Percentiles rank a stretch among this genome's conserved stretches.
phyloP scores from a whole-genome alignment of 2,888 invertebrate species.

The Dicranocentrus wangi region DNA sequence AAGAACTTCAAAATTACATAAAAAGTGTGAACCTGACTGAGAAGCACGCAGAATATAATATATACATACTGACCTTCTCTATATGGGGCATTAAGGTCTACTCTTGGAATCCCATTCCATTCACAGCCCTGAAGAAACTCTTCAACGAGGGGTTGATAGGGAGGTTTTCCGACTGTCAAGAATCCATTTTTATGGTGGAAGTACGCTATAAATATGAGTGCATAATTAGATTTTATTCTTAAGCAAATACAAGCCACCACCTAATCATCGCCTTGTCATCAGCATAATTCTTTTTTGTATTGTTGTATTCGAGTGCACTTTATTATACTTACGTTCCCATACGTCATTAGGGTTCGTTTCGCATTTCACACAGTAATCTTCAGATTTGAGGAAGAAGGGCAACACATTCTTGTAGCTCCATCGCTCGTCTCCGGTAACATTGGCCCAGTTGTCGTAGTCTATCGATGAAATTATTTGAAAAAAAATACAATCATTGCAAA shows the following conservation, averaged over 20 bases:
- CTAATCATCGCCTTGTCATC: no score
- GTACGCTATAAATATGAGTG: slow-evolving; percentile 62
- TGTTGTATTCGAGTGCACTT: background rate
- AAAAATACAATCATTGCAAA: no score
- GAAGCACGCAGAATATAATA: no score
- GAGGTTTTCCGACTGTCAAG: slow-evolving; percentile 68
- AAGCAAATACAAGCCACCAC: no score
- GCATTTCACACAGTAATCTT: slow-evolving; percentile 71
- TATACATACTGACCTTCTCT: no score
- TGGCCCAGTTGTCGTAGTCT: slow-evolving; percentile 71
- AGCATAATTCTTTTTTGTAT: no score
- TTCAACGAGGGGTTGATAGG: slow-evolving; percentile 70
- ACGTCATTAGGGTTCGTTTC: slow-evolving; percentile 70
- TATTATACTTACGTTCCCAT: slow-evolving; percentile 66
- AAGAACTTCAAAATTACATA: background rate
- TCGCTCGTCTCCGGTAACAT: slow-evolving; percentile 69
- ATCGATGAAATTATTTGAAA: no score
- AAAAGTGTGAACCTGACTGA: background rate
- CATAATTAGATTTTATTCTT: background rate
- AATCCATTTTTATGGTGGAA: slow-evolving; percentile 70
- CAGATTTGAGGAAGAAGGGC: slow-evolving; percentile 71
- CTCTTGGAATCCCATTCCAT: slow-evolving; percentile 72
- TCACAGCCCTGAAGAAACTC: slow-evolving; percentile 71
- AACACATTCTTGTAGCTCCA: slow-evolving; percentile 68
- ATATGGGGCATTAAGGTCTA: slow-evolving; percentile 71